phyloP scores from a whole-genome alignment of 2,113 vertebrate species.

The Acanthochromis polyacanthus region DNA sequence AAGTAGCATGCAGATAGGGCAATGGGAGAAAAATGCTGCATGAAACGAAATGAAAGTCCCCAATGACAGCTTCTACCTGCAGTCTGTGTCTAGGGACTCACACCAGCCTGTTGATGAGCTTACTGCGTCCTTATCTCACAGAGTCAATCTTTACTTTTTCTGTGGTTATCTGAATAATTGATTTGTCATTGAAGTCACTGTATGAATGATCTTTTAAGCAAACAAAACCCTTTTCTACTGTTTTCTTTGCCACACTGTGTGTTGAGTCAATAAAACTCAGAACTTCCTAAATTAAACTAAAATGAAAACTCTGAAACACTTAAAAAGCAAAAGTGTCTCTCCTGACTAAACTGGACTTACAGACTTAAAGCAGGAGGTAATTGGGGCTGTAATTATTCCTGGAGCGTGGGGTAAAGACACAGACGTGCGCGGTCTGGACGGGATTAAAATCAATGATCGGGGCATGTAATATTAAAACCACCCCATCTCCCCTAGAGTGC shows the following conservation, averaged over 20 bases:
- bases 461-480: conserved; percentile 8
- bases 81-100: background rate
- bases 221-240: no score
- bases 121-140: no score
- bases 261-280: background rate
- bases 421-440: background rate
- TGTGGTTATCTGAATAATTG: background rate
- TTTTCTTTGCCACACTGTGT: background rate
- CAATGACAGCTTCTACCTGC: background rate
- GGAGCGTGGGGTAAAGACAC: background rate
- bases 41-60: no score
- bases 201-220: no score
- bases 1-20: no score
- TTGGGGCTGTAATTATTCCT: background rate
- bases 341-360: background rate
- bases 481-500: background rate
- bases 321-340: background rate
- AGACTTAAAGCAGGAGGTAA: background rate
- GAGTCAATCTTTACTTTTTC: background rate
- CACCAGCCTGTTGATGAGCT: background rate
- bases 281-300: background rate
- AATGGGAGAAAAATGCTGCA: no score
- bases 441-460: conserved; percentile 23
- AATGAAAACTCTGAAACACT: background rate
- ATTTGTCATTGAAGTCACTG: no score